phyloP scores from a whole-genome alignment of 2,888 invertebrate species.

The Cryptocephalus primarius region DNA sequence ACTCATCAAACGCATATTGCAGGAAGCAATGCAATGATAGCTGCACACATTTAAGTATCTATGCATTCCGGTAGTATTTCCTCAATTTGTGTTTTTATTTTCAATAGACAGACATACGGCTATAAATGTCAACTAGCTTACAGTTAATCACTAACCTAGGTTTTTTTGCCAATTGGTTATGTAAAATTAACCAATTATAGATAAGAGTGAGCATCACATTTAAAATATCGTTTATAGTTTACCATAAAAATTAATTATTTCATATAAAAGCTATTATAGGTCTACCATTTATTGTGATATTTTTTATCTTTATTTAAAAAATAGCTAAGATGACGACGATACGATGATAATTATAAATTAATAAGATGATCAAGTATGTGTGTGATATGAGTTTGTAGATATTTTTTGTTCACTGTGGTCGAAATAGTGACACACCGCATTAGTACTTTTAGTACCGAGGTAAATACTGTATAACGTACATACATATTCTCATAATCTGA shows the following conservation, averaged over 20 bases:
- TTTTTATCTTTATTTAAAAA: conserved; percentile 3
- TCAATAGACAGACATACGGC: conserved; percentile 1
- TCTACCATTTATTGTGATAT: conserved; percentile 13
- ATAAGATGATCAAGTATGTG: too few relatives aligned
- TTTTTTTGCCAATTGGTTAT: conserved; percentile 7
- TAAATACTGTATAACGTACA: too few relatives aligned
- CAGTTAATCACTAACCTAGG: conserved; percentile 9
- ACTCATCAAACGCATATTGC: too few relatives aligned
- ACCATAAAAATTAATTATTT: conserved; percentile 2
- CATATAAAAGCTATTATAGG: conserved; percentile 17
- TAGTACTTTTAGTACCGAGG: too few relatives aligned
- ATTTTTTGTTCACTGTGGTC: too few relatives aligned
- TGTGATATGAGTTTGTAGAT: too few relatives aligned
- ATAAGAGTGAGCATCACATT: conserved; percentile 19
- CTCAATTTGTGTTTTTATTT: conserved; percentile 1
- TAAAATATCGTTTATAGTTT: conserved; percentile 1
- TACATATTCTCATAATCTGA: too few relatives aligned
- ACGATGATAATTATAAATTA: too few relatives aligned
- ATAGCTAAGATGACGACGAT: too few relatives aligned
- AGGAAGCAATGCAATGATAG: too few relatives aligned
- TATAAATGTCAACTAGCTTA: conserved; percentile 3
- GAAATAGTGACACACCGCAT: too few relatives aligned
- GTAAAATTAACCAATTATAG: conserved; percentile 6
- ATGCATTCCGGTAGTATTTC: background rate
- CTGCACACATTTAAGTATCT: too few relatives aligned